phyloP scores from a whole-genome alignment of 2,797 vertebrate genomes.

The Vultur gryphus region DNA sequence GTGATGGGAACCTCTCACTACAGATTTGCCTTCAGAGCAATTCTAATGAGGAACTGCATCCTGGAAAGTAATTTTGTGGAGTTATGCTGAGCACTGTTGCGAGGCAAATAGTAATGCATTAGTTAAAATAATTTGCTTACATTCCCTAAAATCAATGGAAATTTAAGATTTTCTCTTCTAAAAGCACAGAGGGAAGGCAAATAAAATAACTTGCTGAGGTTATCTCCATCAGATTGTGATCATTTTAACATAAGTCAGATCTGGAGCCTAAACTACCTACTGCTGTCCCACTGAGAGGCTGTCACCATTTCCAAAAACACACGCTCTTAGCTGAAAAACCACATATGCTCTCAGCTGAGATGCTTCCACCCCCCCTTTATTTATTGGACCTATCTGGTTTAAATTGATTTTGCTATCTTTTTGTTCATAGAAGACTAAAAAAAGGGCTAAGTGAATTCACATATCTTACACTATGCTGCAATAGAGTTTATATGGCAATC shows the following conservation, averaged over 20 bases:
- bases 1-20: not conserved
- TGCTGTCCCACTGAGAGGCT: not conserved
- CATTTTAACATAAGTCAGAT: not conserved
- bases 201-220: constrained; percentile 2
- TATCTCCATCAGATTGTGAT: not conserved
- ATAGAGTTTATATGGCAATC: constrained; percentile 22
- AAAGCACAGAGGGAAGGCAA: not conserved
- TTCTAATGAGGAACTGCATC: not conserved
- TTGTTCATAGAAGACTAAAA: not conserved
- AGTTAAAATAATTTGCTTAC: constrained; percentile 45
- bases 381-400: constrained; percentile 22
- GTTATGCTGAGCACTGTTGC: not conserved
- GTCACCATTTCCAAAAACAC: not conserved
- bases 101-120: not conserved
- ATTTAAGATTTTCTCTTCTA: constrained; percentile 5
- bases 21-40: not conserved
- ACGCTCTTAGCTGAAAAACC: not conserved
- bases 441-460: not conserved
- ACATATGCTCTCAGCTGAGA: not conserved
- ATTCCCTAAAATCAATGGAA: constrained; percentile 26
- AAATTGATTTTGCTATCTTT: constrained; percentile 51
- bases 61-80: constrained; percentile 6
- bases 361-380: not conserved
- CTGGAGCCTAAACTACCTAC: not conserved
- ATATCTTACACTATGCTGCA: not conserved